A percentile compares a stretch with the other conserved stretches of the same genome.
Evolutionary conservation across 1,140 invertebrate genomes (phyloP).

Genomic region (Drosophila burlai): DNA sequence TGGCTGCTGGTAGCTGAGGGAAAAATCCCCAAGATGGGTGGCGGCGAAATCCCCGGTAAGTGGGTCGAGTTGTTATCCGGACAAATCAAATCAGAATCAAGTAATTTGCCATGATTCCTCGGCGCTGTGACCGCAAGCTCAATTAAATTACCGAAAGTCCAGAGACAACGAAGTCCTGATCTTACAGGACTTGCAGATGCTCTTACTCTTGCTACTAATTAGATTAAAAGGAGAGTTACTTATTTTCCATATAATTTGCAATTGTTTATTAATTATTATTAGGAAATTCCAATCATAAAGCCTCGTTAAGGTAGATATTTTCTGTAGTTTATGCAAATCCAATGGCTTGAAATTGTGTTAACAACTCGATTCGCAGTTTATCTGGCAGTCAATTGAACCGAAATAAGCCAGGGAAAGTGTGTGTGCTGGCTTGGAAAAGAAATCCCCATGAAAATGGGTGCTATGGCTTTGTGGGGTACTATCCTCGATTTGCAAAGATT

Average conservation of each 20-base stretch:
- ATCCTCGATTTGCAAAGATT: conserved; percentile 1
- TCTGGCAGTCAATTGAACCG: conserved; percentile 37
- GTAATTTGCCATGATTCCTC: conserved; percentile 77
- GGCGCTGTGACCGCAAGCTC: conserved; percentile 78
- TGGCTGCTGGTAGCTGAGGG: background rate
- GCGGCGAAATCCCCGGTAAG: conserved; percentile 3
- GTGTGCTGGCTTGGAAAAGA: conserved; percentile 22
- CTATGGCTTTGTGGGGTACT: conserved; percentile 61
- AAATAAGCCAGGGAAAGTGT: conserved; percentile 38
- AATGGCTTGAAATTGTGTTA: conserved; percentile 11
- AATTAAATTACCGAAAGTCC: conserved; percentile 74
- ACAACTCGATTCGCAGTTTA: conserved; percentile 19
- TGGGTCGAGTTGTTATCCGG: conserved; percentile 59
- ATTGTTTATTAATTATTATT: too few relatives aligned
- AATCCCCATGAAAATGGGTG: conserved; percentile 60
- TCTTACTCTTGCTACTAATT: background rate
- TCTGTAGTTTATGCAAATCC: background rate
- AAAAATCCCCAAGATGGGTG: background rate
- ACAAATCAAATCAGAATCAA: conserved; percentile 83
- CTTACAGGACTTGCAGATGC: background rate
- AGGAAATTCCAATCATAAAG: background rate
- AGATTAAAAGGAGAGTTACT: too few relatives aligned
- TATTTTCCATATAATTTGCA: too few relatives aligned
- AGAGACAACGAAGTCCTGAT: background rate
- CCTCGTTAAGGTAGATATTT: background rate